Conservation (phyloP, 2,113 vertebrate genomes). For the Halichoerus grypus region DNA sequence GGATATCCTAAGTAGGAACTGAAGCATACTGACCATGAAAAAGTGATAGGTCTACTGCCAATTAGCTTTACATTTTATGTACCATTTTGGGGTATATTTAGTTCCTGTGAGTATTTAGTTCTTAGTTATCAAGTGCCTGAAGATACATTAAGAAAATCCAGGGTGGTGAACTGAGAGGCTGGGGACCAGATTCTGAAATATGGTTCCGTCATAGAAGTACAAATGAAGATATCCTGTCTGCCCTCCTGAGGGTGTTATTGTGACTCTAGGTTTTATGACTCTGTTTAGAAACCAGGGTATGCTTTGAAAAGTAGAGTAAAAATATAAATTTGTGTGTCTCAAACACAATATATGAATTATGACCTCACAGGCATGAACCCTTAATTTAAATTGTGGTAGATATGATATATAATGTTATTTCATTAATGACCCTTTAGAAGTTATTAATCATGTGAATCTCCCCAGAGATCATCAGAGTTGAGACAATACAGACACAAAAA, state of each 20-base stretch:
- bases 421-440: background rate
- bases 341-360: background rate
- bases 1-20: background rate
- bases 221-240: background rate
- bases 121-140: background rate
- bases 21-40: background rate
- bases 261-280: background rate
- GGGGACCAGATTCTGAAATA: background rate
- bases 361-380: background rate
- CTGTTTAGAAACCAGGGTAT: background rate
- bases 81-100: background rate
- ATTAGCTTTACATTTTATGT: background rate
- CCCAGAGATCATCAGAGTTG: background rate
- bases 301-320: background rate
- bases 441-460: background rate
- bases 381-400: background rate
- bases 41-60: background rate
- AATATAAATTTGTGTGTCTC: background rate
- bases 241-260: background rate
- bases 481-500: background rate
- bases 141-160: background rate
- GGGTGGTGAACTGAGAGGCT: background rate
- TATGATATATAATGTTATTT: background rate
- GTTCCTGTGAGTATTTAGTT: background rate
- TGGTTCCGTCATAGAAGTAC: rapidly evolving